These are phyloP conservation scores for Lophura nycthemera DNA, from an alignment of 2,113 vertebrate species.

Conservation along the genomic window DNA sequence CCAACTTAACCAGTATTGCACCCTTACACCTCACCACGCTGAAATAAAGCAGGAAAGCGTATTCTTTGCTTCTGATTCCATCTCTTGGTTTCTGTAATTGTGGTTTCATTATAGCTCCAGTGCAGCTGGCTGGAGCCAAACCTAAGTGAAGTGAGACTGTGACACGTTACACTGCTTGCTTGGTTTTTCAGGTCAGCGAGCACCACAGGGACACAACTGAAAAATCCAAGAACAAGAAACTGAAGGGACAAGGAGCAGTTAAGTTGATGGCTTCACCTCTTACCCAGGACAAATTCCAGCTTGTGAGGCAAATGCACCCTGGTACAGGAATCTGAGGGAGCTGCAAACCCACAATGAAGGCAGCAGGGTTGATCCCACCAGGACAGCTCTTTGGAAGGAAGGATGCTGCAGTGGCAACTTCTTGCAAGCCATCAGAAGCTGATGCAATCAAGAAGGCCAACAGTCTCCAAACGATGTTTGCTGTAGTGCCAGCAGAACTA, in stretches of 20 bases:
- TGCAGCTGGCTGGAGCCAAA: not conserved
- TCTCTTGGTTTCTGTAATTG: not conserved
- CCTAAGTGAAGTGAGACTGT: not conserved
- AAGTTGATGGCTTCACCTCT: no score
- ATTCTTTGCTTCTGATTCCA: accelerated
- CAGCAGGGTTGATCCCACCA: accelerated
- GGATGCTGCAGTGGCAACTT: not conserved
- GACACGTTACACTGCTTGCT: accelerated
- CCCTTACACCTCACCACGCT: not conserved
- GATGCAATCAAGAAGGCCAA: not conserved
- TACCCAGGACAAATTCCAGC: not conserved
- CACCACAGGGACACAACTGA: not conserved
- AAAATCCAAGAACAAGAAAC: not conserved
- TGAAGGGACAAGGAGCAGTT: not conserved
- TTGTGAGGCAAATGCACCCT: not conserved
- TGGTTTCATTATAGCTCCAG: not conserved
- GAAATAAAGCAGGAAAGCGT: not conserved
- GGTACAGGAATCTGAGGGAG: not conserved
- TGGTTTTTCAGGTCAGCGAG: not conserved
- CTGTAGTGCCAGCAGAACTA: accelerated
- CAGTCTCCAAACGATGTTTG: not conserved
- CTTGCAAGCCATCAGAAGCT: not conserved
- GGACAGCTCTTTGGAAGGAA: not conserved
- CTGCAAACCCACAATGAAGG: not conserved
- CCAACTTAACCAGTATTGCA: not conserved